Evolutionary conservation across 2,888 invertebrate species (phyloP).

Genomic region (Tipula helvola): DNA sequence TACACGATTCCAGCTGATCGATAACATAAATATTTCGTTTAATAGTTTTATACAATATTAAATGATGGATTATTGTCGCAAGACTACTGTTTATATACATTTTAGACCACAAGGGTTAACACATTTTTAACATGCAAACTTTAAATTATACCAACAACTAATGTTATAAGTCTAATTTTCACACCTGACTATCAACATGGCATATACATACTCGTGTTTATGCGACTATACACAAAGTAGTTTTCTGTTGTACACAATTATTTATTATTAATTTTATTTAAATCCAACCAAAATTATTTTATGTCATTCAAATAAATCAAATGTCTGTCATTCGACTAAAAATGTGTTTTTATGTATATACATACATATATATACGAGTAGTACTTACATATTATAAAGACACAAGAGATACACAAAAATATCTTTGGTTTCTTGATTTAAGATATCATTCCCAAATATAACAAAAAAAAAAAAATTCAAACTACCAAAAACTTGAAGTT

Average conservation of each 20-base stretch:
- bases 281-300: not conserved
- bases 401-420: not conserved
- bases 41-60: not conserved
- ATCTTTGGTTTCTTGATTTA: slow-evolving; percentile 4
- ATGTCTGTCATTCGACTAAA: not conserved
- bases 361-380: not conserved
- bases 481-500: not conserved
- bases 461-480: not conserved
- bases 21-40: not conserved
- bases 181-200: not conserved
- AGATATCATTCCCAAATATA: not conserved
- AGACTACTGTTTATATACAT: not conserved
- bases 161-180: not conserved
- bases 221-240: not conserved
- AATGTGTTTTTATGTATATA: not conserved
- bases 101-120: not conserved
- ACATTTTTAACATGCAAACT: not conserved
- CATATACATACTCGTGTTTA: not conserved
- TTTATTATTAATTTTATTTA: not conserved
- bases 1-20: not conserved
- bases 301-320: slow-evolving; percentile 4
- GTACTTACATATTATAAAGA: not conserved
- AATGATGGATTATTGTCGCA: not conserved
- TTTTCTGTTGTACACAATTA: not conserved
- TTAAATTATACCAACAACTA: not conserved